Evolutionary conservation across 2,797 vertebrate species (phyloP), one percentile per base, ranked within the genome.

Genomic region (Austrolebias charrua): DNA sequence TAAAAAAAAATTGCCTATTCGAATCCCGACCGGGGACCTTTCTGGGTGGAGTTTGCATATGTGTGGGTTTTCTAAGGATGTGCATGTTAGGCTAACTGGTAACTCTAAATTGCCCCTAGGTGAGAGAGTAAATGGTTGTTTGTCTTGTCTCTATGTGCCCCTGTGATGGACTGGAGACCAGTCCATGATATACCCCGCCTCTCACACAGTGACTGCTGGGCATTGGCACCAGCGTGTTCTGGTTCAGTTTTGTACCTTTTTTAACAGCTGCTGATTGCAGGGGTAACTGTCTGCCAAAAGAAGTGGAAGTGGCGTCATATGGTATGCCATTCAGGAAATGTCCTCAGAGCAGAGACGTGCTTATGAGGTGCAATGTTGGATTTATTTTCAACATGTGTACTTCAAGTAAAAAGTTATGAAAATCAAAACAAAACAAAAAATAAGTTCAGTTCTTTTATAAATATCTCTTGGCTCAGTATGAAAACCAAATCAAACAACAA

Each of bases 291-390:
- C 60, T 85, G 89, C 88, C 90, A 89, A 76, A 79, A 38, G 35
- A 59, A 80, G 75, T 79, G 84, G 82, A 90, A 90, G 87, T 90
- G 83, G 57, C 80, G 78, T 91, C 85, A 89, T 89, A 75, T 81
- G 76, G 82, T 81, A 86, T 57, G 65, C 49, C 69, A 71, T 79
- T 79, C 68, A 81, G 81, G 84, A 86, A 75, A 81, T 70, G 61
- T 81, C 60, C 61, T 66, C 63, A n/a, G 45, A 75, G 64, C 50
- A 52, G 61, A 84, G 80, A 71, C 63, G 58, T 71, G 59, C 78
- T 88, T 78, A 81, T 81, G 83, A 83, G 86, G 78, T 79, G 86
- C 48, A 79, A 83, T 70, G 77, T 63, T 35, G 24, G 24, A 24
- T 70, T 70, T 3, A 13, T 71, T 62, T 66, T 46, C 73, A 56